These are phyloP conservation scores for Notothenia coriiceps DNA, from an alignment of 2,113 vertebrate species.

Conservation along the genomic window DNA sequence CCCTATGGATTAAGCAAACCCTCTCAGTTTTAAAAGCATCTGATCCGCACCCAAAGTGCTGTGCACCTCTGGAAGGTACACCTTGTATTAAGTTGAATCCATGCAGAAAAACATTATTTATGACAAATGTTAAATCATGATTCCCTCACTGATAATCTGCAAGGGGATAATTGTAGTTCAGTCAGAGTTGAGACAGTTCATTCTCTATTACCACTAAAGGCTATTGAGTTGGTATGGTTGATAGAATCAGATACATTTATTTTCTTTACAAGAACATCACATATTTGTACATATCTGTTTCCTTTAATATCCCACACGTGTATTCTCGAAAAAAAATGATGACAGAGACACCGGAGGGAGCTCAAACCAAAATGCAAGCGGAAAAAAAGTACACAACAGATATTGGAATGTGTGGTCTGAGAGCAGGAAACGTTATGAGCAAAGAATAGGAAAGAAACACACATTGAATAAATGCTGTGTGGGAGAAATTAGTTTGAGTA, in stretches of 20 bases:
- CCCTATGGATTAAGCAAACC: conserved; percentile 76
- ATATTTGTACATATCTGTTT: not conserved
- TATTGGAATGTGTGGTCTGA: not conserved
- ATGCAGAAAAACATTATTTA: conserved; percentile 31
- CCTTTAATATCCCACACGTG: conserved; percentile 1
- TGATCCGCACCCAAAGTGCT: conserved; percentile 61
- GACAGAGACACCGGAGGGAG: not conserved
- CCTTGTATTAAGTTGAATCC: conserved; percentile 43
- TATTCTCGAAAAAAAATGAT: not conserved
- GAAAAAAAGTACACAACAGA: not conserved
- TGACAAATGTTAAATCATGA: conserved; percentile 16
- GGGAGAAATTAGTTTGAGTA: not conserved
- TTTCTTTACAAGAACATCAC: not conserved
- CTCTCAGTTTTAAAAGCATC: conserved; percentile 79
- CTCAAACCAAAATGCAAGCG: not conserved
- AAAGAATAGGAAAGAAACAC: not conserved
- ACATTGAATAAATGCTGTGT: not conserved
- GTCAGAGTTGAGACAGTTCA: conserved; percentile 9
- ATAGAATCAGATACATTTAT: not conserved
- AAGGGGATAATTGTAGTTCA: not conserved
- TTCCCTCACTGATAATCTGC: conserved; percentile 13
- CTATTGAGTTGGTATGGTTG: not conserved
- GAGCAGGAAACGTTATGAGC: not conserved
- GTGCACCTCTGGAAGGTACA: conserved; percentile 59
- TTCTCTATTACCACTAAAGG: not conserved